Evolutionary conservation across 2,797 vertebrate species (phyloP).

Genomic region (Buphagus erythrorhynchus): DNA sequence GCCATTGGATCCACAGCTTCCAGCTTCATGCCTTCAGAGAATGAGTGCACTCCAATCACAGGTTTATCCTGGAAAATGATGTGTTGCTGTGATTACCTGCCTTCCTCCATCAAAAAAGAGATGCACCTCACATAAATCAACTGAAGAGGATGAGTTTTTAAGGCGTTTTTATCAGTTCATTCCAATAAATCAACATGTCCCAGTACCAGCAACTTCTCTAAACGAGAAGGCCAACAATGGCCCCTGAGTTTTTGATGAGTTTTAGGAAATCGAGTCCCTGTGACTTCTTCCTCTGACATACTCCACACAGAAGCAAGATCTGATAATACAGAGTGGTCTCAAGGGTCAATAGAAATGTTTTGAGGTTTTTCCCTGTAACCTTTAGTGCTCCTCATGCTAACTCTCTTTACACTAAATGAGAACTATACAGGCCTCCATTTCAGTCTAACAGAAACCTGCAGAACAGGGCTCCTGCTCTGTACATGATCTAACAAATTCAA

Average conservation of each 20-base stretch:
- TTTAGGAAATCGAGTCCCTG: not conserved
- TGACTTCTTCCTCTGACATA: not conserved
- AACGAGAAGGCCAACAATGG: not conserved
- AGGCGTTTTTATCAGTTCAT: not conserved
- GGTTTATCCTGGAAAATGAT: constrained; percentile 86
- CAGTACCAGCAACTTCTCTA: not conserved
- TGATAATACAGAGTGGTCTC: not conserved
- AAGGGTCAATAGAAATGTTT: rapidly evolving
- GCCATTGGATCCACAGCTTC: constrained; percentile 91
- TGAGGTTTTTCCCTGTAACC: not conserved
- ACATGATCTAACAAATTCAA: not conserved
- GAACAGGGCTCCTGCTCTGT: not conserved
- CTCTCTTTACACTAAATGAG: not conserved
- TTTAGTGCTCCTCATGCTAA: not conserved
- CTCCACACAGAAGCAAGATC: not conserved
- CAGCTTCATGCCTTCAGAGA: constrained; percentile 93
- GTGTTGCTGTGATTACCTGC: not conserved
- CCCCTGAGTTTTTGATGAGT: not conserved
- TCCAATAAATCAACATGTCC: not conserved
- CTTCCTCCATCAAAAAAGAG: not conserved
- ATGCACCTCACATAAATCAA: not conserved
- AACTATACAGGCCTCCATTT: not conserved
- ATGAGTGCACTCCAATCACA: constrained; percentile 84
- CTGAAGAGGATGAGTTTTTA: not conserved
- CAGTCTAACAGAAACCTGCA: not conserved